These are phyloP conservation scores for Hybos culiciformis DNA, from an alignment of 2,888 invertebrate genomes.

Conservation along the genomic window DNA sequence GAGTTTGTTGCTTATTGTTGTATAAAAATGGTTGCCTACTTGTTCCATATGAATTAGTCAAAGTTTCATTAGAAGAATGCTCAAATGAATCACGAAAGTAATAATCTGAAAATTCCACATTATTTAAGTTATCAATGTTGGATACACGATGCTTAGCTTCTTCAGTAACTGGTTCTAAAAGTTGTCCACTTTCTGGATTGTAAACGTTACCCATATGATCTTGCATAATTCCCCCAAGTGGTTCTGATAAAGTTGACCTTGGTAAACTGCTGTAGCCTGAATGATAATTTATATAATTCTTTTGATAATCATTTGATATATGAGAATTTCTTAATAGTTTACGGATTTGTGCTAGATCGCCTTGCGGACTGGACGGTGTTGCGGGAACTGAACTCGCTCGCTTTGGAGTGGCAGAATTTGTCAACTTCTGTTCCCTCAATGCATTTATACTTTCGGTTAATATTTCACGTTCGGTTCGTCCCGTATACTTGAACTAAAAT, in stretches of 20 bases:
- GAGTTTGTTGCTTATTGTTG: constrained; percentile 19
- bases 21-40: constrained; percentile 11
- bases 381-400: constrained; percentile 77
- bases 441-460: constrained; percentile 64
- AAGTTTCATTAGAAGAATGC: constrained; percentile 66
- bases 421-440: constrained; percentile 46
- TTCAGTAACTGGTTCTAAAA: constrained; percentile 55
- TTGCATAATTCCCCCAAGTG: constrained; percentile 38
- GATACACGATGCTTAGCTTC: constrained; percentile 38
- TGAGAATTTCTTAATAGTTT: constrained; percentile 23
- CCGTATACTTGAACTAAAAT: constrained; percentile 85
- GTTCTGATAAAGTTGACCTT: constrained; percentile 68
- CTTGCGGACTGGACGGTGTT: constrained; percentile 65
- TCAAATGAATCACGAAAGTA: constrained; percentile 62
- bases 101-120: constrained; percentile 41
- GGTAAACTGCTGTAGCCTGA: constrained; percentile 74
- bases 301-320: constrained; percentile 18
- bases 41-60: constrained; percentile 28
- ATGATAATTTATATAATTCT: constrained; percentile 14
- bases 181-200: constrained; percentile 38
- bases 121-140: constrained; percentile 21
- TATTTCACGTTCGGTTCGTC: constrained; percentile 84
- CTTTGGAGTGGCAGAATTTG: constrained; percentile 42
- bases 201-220: constrained; percentile 33
- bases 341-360: constrained; percentile 43